phyloP scores from a whole-genome alignment of 2,888 invertebrate genomes.

The Eurois occulta region DNA sequence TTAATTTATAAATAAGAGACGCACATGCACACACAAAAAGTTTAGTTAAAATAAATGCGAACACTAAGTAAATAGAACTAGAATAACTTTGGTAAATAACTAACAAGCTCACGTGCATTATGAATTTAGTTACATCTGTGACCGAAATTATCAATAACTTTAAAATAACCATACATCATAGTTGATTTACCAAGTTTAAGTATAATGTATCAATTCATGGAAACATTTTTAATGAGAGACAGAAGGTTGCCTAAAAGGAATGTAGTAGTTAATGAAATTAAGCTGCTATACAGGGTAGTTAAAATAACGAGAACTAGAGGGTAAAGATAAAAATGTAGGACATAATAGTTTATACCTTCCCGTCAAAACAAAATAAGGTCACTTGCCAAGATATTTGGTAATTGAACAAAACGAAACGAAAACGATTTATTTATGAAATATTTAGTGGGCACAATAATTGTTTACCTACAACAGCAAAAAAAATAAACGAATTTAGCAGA shows the following conservation, averaged over 20 bases:
- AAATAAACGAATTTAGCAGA: neutral
- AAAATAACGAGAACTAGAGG: constrained; percentile 38
- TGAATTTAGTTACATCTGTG: constrained; percentile 29
- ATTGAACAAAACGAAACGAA: neutral
- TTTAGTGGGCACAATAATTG: neutral
- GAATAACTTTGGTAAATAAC: constrained; percentile 70
- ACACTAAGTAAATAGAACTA: constrained; percentile 55
- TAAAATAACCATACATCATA: constrained; percentile 30
- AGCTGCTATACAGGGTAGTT: constrained; percentile 12
- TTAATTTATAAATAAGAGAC: constrained; percentile 53
- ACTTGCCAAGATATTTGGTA: neutral
- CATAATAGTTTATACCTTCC: neutral
- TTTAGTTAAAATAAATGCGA: constrained; percentile 68
- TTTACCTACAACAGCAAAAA: neutral
- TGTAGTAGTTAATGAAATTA: constrained; percentile 7
- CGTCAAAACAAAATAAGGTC: neutral
- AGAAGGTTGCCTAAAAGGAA: constrained; percentile 42
- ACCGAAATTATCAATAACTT: constrained; percentile 13
- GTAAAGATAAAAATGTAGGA: constrained; percentile 3
- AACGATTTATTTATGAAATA: neutral
- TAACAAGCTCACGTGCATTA: constrained; percentile 43
- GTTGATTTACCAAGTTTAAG: constrained; percentile 63
- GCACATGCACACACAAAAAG: constrained; percentile 60
- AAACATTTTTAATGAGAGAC: constrained; percentile 11
- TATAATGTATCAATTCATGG: constrained; percentile 6